These are phyloP conservation scores for Lutjanus argentimaculatus DNA, from an alignment of 2,797 vertebrate genomes.

Conservation along the genomic window DNA sequence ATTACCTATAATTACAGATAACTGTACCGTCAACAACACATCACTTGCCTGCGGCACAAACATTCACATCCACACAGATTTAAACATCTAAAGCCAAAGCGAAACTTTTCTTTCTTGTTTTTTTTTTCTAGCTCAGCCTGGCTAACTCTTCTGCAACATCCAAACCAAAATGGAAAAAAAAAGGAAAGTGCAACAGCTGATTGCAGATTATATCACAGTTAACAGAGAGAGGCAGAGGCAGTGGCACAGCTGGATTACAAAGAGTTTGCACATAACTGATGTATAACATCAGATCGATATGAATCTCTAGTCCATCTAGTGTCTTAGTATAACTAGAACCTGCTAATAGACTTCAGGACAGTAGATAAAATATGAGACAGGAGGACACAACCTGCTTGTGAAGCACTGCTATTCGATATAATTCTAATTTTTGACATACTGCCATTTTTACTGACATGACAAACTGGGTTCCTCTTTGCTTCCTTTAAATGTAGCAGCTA, in stretches of 20 bases:
- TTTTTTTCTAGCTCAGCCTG: conserved; percentile 36
- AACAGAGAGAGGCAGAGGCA: conserved; percentile 88
- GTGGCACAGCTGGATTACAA: conserved; percentile 92
- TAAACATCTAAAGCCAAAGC: conserved; percentile 58
- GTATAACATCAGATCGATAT: conserved; percentile 92
- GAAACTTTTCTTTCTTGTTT: conserved; percentile 4
- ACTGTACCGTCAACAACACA: conserved; percentile 80
- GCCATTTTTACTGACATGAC: neutral
- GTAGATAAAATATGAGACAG: conserved; percentile 35
- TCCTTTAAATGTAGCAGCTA: neutral
- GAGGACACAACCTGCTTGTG: conserved; percentile 14
- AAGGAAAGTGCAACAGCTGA: conserved; percentile 96
- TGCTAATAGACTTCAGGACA: conserved; percentile 51
- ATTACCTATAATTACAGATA: conserved; percentile 82
- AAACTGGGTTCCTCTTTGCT: conserved; percentile 18
- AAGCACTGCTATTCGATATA: conserved; percentile 1
- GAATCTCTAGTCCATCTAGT: conserved; percentile 52
- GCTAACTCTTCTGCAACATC: conserved; percentile 61
- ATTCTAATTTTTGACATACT: neutral
- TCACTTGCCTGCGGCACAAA: conserved; percentile 58
- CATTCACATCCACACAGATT: conserved; percentile 73
- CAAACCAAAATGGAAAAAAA: conserved; percentile 56
- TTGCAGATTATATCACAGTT: conserved; percentile 94
- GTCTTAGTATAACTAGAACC: conserved; percentile 58
- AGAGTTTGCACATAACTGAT: conserved; percentile 90